Conservation (phyloP, 2,113 vertebrate genomes). For the Tautogolabrus adspersus region DNA sequence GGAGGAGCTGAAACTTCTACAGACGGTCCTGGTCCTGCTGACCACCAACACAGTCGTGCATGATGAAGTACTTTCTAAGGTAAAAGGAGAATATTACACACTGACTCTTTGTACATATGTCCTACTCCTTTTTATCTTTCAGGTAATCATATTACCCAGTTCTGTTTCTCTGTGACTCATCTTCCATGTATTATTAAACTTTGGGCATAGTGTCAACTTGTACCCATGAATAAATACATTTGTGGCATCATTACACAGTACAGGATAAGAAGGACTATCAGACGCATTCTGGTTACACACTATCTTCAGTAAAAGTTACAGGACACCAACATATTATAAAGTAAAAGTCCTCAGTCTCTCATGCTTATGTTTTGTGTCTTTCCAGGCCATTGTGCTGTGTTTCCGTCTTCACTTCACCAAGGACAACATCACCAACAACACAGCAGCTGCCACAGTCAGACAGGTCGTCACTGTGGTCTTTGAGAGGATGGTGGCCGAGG, state of each 20-base stretch:
- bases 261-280: not conserved
- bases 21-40: slow-evolving; percentile 97
- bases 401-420: slow-evolving; percentile 99
- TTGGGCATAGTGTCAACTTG: not conserved
- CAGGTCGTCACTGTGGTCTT: slow-evolving; percentile 99
- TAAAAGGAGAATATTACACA: slow-evolving; percentile 61
- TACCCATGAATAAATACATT: not conserved
- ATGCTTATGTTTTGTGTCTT: not conserved
- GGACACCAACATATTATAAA: too few species aligned
- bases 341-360: not conserved
- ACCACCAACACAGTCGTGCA: slow-evolving; percentile 99
- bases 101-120: not conserved
- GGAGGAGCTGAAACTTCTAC: slow-evolving; percentile 97
- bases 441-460: slow-evolving; percentile 95
- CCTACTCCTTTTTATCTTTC: not conserved
- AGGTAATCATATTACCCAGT: not conserved
- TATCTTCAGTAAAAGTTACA: too few species aligned
- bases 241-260: not conserved
- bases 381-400: slow-evolving; percentile 96
- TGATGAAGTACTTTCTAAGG: slow-evolving; percentile 97
- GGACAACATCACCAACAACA: slow-evolving; percentile 99
- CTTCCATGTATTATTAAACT: slow-evolving; percentile 5
- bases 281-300: too few species aligned
- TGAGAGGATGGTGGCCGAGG: slow-evolving; percentile 98
- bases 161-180: slow-evolving; percentile 9